Evolutionary conservation across 1,140 invertebrate genomes (phyloP), one percentile per base, ranked within the genome.

Genomic region (Lanistes nyassanus): DNA sequence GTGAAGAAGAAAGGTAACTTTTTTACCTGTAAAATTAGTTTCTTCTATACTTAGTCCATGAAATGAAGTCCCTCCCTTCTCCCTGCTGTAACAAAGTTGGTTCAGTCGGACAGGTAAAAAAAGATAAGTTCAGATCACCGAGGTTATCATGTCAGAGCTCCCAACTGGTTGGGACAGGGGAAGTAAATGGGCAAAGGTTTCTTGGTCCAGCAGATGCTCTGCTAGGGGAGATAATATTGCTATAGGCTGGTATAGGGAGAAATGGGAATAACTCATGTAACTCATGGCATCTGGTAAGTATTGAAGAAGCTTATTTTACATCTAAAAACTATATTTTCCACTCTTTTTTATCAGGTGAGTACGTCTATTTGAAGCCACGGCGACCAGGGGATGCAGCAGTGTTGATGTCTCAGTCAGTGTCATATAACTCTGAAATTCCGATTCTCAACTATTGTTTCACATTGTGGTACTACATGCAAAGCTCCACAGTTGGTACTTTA

Each of bases 401-500:
- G 64, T 78, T 87, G 6, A 73, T 79, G 0, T 83, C 81, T 23
- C 80, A 82, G 56, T 56, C 79, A 36, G 78, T 80, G 34, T 74
- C 81, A 13, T 56, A 56, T 26, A 76, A 80, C 60, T 53, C 70
- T 13, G 58, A 70, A 9, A 75, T 72, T n/a, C n/a, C n/a, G n/a
- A n/a, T n/a, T 19, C 42, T 75, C 21, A 78, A 77, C n/a, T 79
- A 74, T 55, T 85, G 84, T 73, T 68, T 86, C 6, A 76, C 72
- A 19, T 94, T 95, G 82, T 95, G 91, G 90, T 92, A 90, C 81
- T 93, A 95, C 82, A 95, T 95, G 94, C 94, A 91, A 81, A 94
- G 94, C 13, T 65, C 13, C 21, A 77, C 75, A 39, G 76, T 86
- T 47, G 84, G 80, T n/a, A 74, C 73, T 34, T 79, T 86, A 11